Evolutionary conservation across 2,797 vertebrate species (phyloP).

Genomic region (Acanthis flammea): DNA sequence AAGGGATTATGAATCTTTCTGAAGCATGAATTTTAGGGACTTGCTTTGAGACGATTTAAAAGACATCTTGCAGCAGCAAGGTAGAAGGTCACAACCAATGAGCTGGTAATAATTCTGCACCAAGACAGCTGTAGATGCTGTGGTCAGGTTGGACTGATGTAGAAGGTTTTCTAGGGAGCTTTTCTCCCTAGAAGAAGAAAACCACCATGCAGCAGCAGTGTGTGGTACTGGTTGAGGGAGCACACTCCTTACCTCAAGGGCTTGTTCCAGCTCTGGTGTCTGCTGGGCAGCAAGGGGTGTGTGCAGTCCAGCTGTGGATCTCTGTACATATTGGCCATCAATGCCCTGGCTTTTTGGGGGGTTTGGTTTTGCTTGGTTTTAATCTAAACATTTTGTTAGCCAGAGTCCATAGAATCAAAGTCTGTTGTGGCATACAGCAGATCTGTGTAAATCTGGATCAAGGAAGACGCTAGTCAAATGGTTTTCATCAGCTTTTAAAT

Average conservation of each 20-base stretch:
- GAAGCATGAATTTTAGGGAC: not conserved
- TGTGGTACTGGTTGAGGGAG: not conserved
- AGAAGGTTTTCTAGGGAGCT: not conserved
- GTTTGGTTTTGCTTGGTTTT: not conserved
- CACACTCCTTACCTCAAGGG: not conserved
- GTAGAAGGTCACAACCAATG: not conserved
- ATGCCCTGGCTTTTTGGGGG: rapidly evolving
- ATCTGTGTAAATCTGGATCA: not conserved
- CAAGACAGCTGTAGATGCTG: not conserved
- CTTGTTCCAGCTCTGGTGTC: not conserved
- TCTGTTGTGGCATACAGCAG: not conserved
- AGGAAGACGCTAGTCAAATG: not conserved
- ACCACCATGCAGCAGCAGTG: not conserved
- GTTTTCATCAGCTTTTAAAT: constrained; percentile 9
- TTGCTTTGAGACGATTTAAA: not conserved
- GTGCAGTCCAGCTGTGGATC: not conserved
- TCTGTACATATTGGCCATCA: not conserved
- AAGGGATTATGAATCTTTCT: not conserved
- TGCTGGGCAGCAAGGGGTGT: not conserved
- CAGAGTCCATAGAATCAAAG: not conserved
- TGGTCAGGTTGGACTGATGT: not conserved
- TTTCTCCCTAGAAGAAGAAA: not conserved
- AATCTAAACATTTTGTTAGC: not conserved
- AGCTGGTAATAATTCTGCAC: not conserved
- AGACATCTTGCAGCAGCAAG: not conserved